Percentiles rank a stretch among this genome's conserved stretches.
Evolutionary conservation across 2,797 vertebrate genomes (phyloP).

Genomic region (Tenualosa thibaudeaui): DNA sequence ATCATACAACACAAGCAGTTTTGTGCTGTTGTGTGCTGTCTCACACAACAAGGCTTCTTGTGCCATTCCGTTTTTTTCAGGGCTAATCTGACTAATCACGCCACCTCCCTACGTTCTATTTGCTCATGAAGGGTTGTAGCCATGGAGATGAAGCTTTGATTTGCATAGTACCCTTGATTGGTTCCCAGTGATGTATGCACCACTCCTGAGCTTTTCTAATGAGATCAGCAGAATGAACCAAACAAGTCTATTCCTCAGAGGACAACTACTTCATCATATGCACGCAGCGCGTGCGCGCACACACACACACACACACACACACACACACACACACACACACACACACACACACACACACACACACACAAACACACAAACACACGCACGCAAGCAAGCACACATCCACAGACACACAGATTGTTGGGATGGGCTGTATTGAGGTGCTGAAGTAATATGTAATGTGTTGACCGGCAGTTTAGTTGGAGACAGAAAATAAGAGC

Average conservation of each 20-base stretch:
- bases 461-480: conserved; percentile 32
- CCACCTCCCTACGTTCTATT: conserved; percentile 33
- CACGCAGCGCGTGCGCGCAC: background rate
- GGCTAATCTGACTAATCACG: background rate
- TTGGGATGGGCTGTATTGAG: background rate
- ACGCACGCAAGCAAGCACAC: background rate
- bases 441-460: conserved; percentile 27
- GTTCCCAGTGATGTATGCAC: conserved; percentile 26
- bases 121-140: conserved; percentile 45
- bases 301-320: conserved; percentile 18
- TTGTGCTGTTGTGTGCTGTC: too few species aligned
- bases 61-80: conserved; percentile 18
- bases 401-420: conserved; percentile 13
- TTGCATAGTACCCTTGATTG: conserved; percentile 41
- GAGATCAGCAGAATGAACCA: conserved; percentile 35
- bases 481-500: conserved; percentile 36
- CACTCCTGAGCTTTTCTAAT: conserved; percentile 34
- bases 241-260: conserved; percentile 17
- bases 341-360: conserved; percentile 18
- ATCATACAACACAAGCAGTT: background rate
- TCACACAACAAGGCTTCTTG: conserved; percentile 27
- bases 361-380: conserved; percentile 21
- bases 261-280: background rate
- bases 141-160: conserved; percentile 42
- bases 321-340: conserved; percentile 18